Conservation (phyloP, 2,797 vertebrate genomes). For the Heteromormyrus szaboi region DNA sequence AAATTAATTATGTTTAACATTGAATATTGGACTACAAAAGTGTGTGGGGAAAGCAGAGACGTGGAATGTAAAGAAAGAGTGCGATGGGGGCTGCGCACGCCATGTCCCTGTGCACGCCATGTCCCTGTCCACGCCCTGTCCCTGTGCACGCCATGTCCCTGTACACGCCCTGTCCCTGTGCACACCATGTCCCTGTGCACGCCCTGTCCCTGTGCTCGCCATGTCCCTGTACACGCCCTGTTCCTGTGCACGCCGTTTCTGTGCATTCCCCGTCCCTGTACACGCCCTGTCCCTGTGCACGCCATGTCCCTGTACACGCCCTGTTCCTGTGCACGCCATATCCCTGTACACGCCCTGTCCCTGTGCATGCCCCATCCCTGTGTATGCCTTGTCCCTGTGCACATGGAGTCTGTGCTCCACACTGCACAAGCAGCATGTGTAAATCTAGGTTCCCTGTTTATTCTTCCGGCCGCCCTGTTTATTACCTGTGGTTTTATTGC, state of each 20-base stretch:
- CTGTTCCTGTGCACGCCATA: not conserved
- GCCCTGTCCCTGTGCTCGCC: not conserved
- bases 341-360: not conserved
- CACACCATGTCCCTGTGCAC: not conserved
- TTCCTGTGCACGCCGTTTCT: not conserved
- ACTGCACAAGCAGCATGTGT: not conserved
- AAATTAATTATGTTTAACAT: not conserved
- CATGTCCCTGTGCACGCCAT: not conserved
- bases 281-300: not conserved
- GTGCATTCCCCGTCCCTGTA: not conserved
- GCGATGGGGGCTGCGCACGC: not conserved
- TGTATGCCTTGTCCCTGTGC: not conserved
- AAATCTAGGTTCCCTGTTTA: conserved; percentile 3
- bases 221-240: not conserved
- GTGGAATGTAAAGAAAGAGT: not conserved
- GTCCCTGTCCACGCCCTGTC: not conserved
- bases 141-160: not conserved
- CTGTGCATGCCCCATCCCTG: not conserved
- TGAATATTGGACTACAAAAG: not conserved
- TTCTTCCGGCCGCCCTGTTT: not conserved
- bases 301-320: not conserved
- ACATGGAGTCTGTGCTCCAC: not conserved
- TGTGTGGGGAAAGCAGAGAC: not conserved
- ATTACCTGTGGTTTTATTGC: not conserved
- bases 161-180: not conserved